Conservation (phyloP, 2,888 invertebrate genomes). For the Prosopocoilus inquinatus region DNA sequence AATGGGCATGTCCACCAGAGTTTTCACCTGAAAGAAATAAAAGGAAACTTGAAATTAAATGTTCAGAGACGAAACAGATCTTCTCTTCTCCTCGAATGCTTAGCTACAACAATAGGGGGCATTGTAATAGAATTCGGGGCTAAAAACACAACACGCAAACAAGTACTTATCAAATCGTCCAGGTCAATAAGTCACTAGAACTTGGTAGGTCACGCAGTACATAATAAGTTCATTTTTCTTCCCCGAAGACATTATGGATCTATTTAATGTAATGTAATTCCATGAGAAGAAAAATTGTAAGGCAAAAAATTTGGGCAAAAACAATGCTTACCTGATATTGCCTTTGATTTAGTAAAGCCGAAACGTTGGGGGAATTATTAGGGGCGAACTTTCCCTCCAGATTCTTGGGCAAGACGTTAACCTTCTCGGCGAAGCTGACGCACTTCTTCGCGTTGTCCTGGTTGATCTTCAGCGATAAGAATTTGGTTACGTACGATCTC, state of each 20-base stretch:
- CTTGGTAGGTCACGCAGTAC: too few relatives aligned
- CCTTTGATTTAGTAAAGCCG: conserved; percentile 59
- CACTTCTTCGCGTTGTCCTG: conserved; percentile 69
- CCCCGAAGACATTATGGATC: too few relatives aligned
- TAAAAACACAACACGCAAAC: too few relatives aligned
- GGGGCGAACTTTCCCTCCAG: conserved; percentile 58
- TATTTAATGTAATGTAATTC: too few relatives aligned
- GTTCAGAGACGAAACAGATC: conserved; percentile 4
- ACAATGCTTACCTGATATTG: conserved; percentile 44
- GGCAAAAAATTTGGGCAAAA: too few relatives aligned
- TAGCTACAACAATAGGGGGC: not conserved
- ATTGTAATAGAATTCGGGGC: not conserved
- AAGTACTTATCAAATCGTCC: too few relatives aligned
- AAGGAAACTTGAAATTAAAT: not conserved
- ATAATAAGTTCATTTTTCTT: too few relatives aligned
- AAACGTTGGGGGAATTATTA: conserved; percentile 74
- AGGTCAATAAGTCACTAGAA: too few relatives aligned
- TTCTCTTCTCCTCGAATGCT: not conserved
- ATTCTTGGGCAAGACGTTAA: conserved; percentile 55
- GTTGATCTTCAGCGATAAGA: conserved; percentile 68
- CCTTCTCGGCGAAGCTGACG: conserved; percentile 73
- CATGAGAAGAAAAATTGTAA: too few relatives aligned
- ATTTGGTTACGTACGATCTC: conserved; percentile 69
- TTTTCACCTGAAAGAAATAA: conserved; percentile 45
- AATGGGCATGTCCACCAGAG: conserved; percentile 63